Evolutionary conservation across 2,797 vertebrate genomes (phyloP).

Genomic region (Dermochelys coriacea): DNA sequence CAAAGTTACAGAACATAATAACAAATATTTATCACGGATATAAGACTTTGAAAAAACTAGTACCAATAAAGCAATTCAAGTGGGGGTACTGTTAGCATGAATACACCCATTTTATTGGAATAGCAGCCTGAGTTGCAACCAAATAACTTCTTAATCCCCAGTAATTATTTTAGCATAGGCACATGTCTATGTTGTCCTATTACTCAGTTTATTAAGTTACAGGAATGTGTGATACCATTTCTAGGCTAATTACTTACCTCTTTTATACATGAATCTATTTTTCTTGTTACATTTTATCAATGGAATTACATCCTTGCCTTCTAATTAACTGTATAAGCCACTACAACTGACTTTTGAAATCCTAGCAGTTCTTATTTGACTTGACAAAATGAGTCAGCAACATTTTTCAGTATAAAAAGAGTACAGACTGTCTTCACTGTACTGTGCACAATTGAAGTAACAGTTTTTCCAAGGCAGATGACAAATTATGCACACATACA

Average conservation of each 20-base stretch:
- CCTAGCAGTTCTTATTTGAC: not conserved
- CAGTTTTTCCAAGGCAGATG: not conserved
- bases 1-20: not conserved
- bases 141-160: not conserved
- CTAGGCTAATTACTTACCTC: not conserved
- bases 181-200: not conserved
- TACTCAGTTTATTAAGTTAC: not conserved
- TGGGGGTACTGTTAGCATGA: not conserved
- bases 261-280: not conserved
- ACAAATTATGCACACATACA: not conserved
- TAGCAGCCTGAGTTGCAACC: not conserved
- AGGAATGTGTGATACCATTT: not conserved
- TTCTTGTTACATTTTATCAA: not conserved
- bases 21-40: not conserved
- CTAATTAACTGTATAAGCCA: not conserved
- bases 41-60: not conserved
- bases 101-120: not conserved
- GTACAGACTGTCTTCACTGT: not conserved
- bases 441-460: not conserved
- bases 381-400: not conserved
- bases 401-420: not conserved
- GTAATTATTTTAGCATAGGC: not conserved
- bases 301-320: not conserved
- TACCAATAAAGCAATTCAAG: not conserved
- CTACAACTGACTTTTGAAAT: not conserved